phyloP scores from a whole-genome alignment of 2,888 invertebrate species.

The Dicroscelio sp. region DNA sequence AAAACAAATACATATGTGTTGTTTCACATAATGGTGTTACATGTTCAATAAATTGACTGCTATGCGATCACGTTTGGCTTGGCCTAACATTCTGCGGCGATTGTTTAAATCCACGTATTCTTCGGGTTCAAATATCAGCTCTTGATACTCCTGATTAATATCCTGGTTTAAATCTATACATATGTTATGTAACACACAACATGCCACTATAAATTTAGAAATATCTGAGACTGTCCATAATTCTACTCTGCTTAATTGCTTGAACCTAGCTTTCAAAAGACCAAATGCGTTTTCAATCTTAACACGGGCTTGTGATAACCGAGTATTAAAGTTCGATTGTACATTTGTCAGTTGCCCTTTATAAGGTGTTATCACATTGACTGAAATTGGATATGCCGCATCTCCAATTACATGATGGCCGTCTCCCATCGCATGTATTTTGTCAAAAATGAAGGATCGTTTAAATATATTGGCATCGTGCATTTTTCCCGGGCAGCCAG shows the following conservation, averaged over 20 bases:
- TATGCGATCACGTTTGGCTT: too few species aligned
- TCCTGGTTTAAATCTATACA: too few species aligned
- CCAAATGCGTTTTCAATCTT: slow-evolving; percentile 49
- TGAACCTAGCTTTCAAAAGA: slow-evolving; percentile 34
- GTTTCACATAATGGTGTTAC: too few species aligned
- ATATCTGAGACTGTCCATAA: too few species aligned
- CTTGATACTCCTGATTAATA: too few species aligned
- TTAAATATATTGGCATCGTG: slow-evolving; percentile 43
- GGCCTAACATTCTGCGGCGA: too few species aligned
- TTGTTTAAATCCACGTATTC: too few species aligned
- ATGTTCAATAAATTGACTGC: too few species aligned
- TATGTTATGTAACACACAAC: too few species aligned
- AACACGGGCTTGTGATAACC: slow-evolving; percentile 28
- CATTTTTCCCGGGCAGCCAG: slow-evolving; percentile 20
- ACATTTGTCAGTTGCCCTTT: slow-evolving; percentile 28
- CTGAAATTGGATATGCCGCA: slow-evolving; percentile 35
- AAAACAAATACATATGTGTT: too few species aligned
- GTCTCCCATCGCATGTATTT: slow-evolving; percentile 29
- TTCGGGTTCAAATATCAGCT: too few species aligned
- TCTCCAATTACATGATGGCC: slow-evolving; percentile 19
- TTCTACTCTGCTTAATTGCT: slow-evolving; percentile 35
- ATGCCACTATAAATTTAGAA: too few species aligned
- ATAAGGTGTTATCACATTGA: slow-evolving; percentile 40
- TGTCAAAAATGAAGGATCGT: slow-evolving; percentile 20
- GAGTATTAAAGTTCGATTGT: slow-evolving; percentile 12